Conservation (phyloP, 2,113 vertebrate genomes). For the Tricholaema leucomelas region DNA sequence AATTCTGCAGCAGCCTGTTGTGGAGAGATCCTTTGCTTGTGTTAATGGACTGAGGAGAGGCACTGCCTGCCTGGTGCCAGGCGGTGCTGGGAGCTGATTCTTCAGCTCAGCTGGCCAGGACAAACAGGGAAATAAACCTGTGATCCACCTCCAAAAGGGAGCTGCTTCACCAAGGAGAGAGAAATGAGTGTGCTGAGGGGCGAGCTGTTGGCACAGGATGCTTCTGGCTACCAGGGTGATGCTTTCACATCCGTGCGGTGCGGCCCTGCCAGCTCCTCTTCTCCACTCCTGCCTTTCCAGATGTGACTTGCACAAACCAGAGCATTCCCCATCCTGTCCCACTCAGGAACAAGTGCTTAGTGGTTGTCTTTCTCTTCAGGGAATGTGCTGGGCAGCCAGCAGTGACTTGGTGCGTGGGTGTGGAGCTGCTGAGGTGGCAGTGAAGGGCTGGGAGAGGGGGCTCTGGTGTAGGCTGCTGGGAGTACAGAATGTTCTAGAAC, state of each 20-base stretch:
- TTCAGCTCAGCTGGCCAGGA: background rate
- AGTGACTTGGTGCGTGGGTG: fast-evolving
- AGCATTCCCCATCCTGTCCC: background rate
- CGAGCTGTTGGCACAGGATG: constrained; percentile 29
- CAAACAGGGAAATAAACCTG: background rate
- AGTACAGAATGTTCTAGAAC: constrained; percentile 8
- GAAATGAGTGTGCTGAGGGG: background rate
- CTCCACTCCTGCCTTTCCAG: background rate
- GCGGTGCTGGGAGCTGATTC: background rate
- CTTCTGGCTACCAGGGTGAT: background rate
- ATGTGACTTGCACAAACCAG: background rate
- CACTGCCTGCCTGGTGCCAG: background rate
- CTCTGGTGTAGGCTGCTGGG: background rate
- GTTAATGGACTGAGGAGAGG: background rate
- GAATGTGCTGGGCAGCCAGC: background rate
- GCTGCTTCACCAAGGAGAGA: background rate
- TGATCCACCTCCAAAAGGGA: background rate
- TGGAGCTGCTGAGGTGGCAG: background rate
- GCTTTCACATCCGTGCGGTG: background rate
- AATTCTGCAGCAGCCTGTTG: background rate
- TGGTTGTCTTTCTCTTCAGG: background rate
- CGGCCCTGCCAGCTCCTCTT: background rate
- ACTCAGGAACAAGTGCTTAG: background rate
- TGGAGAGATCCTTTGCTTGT: background rate
- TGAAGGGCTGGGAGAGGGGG: background rate